A percentile compares a stretch with the other conserved stretches of the same genome.
These are phyloP conservation scores for Heliocidaris tuberculata DNA, from an alignment of 35 echinoderm and acorn worm species.

Conservation along the genomic window DNA sequence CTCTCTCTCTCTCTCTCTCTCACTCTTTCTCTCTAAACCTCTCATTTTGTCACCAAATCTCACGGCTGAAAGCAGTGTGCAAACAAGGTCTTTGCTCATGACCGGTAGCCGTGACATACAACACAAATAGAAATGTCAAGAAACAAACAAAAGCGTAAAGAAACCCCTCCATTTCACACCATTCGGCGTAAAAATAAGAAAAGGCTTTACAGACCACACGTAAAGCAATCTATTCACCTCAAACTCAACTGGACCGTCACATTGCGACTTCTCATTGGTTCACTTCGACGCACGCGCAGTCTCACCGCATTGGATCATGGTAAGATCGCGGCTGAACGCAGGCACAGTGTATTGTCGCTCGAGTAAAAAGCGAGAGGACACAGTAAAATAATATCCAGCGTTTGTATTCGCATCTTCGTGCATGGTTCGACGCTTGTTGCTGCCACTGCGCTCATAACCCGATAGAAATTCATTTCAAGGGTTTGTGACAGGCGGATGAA, in stretches of 20 bases:
- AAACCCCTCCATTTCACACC: neutral
- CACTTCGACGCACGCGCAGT: neutral
- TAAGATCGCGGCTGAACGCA: neutral
- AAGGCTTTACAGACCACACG: neutral
- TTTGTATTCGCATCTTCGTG: neutral
- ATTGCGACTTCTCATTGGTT: neutral
- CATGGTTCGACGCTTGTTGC: too few species aligned
- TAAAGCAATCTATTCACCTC: neutral
- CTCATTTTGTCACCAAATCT: neutral
- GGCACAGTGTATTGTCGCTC: neutral
- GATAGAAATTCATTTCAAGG: neutral
- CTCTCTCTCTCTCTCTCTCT: neutral
- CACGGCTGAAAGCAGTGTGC: neutral
- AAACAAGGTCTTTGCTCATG: constrained; percentile 16
- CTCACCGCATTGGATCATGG: neutral
- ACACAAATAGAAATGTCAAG: constrained; percentile 17
- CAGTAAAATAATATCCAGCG: neutral
- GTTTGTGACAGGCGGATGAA: neutral
- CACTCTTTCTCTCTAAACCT: neutral
- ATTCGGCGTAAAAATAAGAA: neutral
- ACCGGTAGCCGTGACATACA: neutral
- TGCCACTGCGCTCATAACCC: neutral
- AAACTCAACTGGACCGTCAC: neutral
- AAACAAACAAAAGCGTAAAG: constrained; percentile 18
- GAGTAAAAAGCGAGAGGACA: too few species aligned